phyloP scores from a whole-genome alignment of 2,797 vertebrate genomes.

The Petrocephalus sullivani region DNA sequence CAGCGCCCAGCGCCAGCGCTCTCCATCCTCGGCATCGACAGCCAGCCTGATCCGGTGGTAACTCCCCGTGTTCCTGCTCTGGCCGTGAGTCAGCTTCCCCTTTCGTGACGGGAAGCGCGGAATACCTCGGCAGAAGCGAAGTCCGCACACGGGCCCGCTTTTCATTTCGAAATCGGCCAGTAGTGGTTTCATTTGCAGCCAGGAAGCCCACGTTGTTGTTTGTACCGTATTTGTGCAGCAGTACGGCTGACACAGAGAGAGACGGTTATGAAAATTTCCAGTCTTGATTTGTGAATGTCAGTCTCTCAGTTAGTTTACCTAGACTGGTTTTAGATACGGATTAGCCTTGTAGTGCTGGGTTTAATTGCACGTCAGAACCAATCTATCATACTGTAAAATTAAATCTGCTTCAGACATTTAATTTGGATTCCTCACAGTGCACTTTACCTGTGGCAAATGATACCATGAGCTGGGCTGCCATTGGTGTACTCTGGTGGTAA shows the following conservation, averaged over 20 bases:
- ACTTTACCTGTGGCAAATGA: constrained; percentile 18
- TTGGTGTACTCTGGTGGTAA: background rate
- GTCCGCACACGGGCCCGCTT: background rate
- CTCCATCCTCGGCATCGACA: too few relatives aligned
- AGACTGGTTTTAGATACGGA: background rate
- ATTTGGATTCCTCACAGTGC: background rate
- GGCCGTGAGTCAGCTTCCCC: background rate
- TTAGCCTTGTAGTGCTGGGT: background rate
- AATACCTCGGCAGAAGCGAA: background rate
- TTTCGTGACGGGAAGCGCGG: background rate
- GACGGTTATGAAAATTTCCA: background rate
- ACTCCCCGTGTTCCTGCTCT: background rate
- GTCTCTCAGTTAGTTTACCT: background rate
- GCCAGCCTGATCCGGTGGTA: background rate
- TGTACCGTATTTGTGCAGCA: background rate
- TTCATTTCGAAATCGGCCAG: background rate
- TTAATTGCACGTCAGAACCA: background rate
- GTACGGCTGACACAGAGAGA: background rate
- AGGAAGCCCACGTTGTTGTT: background rate
- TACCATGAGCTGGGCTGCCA: constrained; percentile 22
- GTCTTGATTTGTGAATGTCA: background rate
- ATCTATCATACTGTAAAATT: background rate
- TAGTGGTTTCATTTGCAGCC: background rate
- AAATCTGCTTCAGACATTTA: background rate
- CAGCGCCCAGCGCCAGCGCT: background rate